Percentiles rank a stretch among this genome's conserved stretches.
Conservation (phyloP, 2,888 invertebrate genomes). For the Anticlea derivata region DNA sequence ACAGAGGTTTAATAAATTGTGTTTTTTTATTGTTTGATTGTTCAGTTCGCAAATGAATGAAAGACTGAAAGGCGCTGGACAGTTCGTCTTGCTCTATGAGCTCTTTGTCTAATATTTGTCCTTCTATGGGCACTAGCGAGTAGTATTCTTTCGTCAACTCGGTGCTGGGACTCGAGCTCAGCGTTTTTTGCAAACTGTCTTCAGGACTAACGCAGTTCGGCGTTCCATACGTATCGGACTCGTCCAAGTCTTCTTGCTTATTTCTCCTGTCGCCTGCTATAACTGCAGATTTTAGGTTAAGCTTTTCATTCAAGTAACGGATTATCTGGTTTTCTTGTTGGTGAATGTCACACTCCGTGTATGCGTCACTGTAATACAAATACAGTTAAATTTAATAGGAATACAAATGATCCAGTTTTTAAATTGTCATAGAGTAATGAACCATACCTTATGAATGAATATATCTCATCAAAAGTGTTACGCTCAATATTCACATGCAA, state of each 20-base stretch:
- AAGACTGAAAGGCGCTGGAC: slow-evolving; percentile 76
- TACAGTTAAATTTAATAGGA: slow-evolving; percentile 6
- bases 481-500: slow-evolving; percentile 79
- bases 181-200: slow-evolving; percentile 53
- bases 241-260: slow-evolving; percentile 59
- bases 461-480: slow-evolving; percentile 79
- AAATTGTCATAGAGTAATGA: slow-evolving; percentile 4
- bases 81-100: slow-evolving; percentile 80
- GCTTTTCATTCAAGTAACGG: slow-evolving; percentile 62
- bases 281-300: slow-evolving; percentile 45
- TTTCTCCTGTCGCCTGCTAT: slow-evolving; percentile 33
- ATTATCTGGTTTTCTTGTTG: slow-evolving; percentile 78
- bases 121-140: slow-evolving; percentile 67
- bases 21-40: slow-evolving; percentile 47
- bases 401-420: not conserved
- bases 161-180: slow-evolving; percentile 67
- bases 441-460: slow-evolving; percentile 78
- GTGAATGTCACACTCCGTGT: slow-evolving; percentile 76
- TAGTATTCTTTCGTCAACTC: slow-evolving; percentile 73
- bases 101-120: slow-evolving; percentile 74
- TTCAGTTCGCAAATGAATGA: slow-evolving; percentile 63
- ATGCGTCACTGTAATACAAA: slow-evolving; percentile 70
- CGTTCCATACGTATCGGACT: slow-evolving; percentile 72
- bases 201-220: slow-evolving; percentile 70
- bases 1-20: slow-evolving; percentile 62